Percentiles rank a stretch among this genome's conserved stretches.
phyloP scores from a whole-genome alignment of 2,797 vertebrate genomes.

The Melanotaenia maccullochi region DNA sequence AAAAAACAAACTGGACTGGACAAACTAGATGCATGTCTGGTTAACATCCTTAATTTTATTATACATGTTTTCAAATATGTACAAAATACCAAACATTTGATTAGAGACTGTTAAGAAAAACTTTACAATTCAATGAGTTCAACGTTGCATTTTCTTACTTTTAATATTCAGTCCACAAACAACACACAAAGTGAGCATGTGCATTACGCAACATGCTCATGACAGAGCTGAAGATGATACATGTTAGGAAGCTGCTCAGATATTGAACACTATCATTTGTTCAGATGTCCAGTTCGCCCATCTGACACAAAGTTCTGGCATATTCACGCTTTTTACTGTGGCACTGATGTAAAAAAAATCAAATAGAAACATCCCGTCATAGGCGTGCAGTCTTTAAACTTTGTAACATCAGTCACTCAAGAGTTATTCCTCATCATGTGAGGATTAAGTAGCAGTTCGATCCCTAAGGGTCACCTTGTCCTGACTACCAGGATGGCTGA shows the following conservation, averaged over 20 bases:
- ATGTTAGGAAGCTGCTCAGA: constrained; percentile 1
- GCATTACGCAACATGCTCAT: not conserved
- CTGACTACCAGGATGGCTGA: not conserved
- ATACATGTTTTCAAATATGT: constrained; percentile 27
- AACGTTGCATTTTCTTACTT: not conserved
- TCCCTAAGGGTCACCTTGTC: not conserved
- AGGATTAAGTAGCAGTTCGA: not conserved
- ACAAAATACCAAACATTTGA: constrained; percentile 28
- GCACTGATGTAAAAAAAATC: not conserved
- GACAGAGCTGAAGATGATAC: not conserved
- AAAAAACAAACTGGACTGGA: not conserved
- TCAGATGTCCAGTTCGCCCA: not conserved
- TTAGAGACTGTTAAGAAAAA: not conserved
- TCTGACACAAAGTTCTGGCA: not conserved
- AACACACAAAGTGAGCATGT: not conserved
- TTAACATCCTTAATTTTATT: constrained; percentile 66
- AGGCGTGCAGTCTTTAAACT: not conserved
- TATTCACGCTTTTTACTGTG: not conserved
- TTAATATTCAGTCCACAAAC: not conserved
- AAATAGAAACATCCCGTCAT: too few species aligned
- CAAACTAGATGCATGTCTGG: not conserved
- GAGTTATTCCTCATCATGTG: not conserved
- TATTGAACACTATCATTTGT: not conserved
- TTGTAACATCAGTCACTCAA: not conserved
- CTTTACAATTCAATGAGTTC: not conserved